Percentiles rank a stretch among this genome's conserved stretches.
These are phyloP conservation scores for Anodontia alba DNA, from an alignment of 2,888 invertebrate genomes.

Conservation along the genomic window DNA sequence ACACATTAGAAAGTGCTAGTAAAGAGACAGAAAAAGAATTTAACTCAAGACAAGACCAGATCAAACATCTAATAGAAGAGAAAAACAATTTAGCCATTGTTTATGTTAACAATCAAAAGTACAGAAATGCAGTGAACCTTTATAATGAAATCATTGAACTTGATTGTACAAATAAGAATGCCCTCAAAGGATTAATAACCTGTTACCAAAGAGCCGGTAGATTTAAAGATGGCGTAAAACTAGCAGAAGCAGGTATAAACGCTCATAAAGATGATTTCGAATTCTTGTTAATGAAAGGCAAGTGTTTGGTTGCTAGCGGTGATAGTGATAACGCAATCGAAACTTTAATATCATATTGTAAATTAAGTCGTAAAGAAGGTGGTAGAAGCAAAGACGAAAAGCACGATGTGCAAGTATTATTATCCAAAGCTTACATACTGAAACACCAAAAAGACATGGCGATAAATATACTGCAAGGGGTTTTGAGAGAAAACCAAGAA, in stretches of 20 bases:
- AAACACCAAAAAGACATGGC: constrained; percentile 66
- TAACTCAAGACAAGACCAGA: neutral
- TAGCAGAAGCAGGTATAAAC: constrained; percentile 36
- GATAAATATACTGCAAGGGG: constrained; percentile 62
- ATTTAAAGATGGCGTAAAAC: constrained; percentile 40
- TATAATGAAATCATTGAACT: constrained; percentile 53
- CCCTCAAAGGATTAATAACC: constrained; percentile 47
- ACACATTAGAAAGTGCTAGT: neutral
- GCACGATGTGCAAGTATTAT: constrained; percentile 60
- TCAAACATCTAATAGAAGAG: neutral
- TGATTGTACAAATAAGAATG: constrained; percentile 32
- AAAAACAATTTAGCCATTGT: constrained; percentile 46
- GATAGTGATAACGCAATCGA: constrained; percentile 58
- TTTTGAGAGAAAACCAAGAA: constrained; percentile 58
- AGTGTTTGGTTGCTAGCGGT: constrained; percentile 45
- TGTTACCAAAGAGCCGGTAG: constrained; percentile 59
- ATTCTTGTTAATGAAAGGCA: constrained; percentile 31
- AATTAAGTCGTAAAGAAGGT: constrained; percentile 47
- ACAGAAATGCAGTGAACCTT: constrained; percentile 55
- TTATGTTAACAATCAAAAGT: constrained; percentile 48
- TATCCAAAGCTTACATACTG: constrained; percentile 63
- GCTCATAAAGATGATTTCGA: constrained; percentile 34
- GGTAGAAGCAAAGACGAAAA: constrained; percentile 44
- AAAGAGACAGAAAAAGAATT: neutral
- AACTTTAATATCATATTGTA: constrained; percentile 49